phyloP scores from a whole-genome alignment of 2,113 vertebrate genomes.

The Agapornis roseicollis region DNA sequence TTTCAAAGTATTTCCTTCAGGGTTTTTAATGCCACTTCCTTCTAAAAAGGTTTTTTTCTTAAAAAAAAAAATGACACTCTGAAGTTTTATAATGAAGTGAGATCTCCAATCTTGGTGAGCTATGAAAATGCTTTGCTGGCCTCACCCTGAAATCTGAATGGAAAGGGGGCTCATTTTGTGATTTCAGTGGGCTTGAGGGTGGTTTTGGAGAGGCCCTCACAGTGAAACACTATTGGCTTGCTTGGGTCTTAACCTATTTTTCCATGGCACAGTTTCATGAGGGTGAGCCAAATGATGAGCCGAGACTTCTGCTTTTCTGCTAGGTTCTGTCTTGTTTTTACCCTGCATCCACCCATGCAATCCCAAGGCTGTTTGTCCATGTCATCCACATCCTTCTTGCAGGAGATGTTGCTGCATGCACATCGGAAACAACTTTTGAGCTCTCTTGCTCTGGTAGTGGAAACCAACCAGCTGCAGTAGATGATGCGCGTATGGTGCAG shows the following conservation, averaged over 20 bases:
- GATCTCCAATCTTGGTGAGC: not conserved
- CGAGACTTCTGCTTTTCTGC: constrained; percentile 42
- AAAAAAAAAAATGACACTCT: not conserved
- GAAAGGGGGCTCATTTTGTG: not conserved
- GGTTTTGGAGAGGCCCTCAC: not conserved
- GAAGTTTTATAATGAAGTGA: not conserved
- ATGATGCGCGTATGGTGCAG: not conserved
- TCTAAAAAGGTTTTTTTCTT: not conserved
- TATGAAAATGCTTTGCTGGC: not conserved
- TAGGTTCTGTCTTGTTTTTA: not conserved
- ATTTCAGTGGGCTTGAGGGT: not conserved
- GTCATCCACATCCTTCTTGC: not conserved
- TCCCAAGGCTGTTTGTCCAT: not conserved
- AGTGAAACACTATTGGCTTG: not conserved
- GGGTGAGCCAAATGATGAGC: not conserved
- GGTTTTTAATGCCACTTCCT: not conserved
- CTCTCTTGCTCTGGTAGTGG: not conserved
- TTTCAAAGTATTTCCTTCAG: not conserved
- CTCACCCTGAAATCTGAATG: not conserved
- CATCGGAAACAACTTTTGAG: not conserved
- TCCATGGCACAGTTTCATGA: not conserved
- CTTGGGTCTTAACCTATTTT: not conserved
- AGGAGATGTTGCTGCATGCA: not conserved
- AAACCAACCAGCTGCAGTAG: not conserved
- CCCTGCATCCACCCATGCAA: not conserved